Conservation (phyloP, 2,113 vertebrate genomes). For the Oncorhynchus gorbuscha region DNA sequence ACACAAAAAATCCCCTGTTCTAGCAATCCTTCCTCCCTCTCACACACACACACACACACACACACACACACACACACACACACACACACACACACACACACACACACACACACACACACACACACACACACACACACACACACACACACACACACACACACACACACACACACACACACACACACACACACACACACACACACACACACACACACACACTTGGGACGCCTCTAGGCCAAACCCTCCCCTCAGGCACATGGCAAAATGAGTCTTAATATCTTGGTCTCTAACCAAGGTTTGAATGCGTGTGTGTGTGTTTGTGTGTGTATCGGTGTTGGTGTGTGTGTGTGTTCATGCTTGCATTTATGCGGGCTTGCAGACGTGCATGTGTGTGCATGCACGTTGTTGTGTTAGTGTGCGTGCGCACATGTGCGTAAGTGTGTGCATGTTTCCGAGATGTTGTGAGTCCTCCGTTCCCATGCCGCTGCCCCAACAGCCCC, state of each 20-base stretch:
- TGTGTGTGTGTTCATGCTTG: neutral
- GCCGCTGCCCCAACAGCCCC: slow-evolving; percentile 45
- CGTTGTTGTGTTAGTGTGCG: neutral
- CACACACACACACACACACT: too few relatives aligned
- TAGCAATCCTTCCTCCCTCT: slow-evolving; percentile 63
- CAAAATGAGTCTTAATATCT: slow-evolving; percentile 62
- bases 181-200: too few relatives aligned
- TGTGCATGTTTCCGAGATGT: neutral
- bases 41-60: too few relatives aligned
- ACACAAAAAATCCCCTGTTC: slow-evolving; percentile 83
- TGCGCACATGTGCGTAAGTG: neutral
- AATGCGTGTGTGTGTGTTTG: neutral
- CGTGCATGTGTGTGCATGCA: neutral
- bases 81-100: too few relatives aligned
- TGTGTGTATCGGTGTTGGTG: neutral
- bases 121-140: slow-evolving; percentile 32
- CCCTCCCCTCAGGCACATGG: slow-evolving; percentile 56
- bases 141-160: slow-evolving; percentile 41
- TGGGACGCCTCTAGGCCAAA: slow-evolving; percentile 57
- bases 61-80: too few relatives aligned
- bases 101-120: too few relatives aligned
- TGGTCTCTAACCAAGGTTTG: slow-evolving; percentile 45
- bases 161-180: slow-evolving; percentile 41
- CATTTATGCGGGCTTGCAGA: neutral
- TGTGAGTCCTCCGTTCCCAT: slow-evolving; percentile 40